These are phyloP conservation scores for Callocephalon fimbriatum DNA, from an alignment of 2,113 vertebrate genomes.

Conservation along the genomic window DNA sequence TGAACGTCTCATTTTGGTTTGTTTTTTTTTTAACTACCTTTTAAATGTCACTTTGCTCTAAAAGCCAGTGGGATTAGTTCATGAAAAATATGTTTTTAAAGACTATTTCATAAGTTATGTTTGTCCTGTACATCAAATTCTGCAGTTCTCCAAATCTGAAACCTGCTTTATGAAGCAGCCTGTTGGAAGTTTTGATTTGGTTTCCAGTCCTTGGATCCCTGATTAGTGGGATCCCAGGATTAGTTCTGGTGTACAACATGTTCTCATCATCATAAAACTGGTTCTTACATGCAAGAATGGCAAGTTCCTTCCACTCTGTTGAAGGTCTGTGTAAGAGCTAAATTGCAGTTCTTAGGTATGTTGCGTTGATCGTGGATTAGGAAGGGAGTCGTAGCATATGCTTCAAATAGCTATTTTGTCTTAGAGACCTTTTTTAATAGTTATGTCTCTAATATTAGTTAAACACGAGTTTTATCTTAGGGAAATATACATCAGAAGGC, in stretches of 20 bases:
- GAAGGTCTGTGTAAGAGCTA: not conserved
- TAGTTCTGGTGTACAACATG: not conserved
- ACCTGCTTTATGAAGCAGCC: not conserved
- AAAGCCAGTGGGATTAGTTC: not conserved
- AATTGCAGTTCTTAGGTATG: not conserved
- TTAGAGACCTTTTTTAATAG: not conserved
- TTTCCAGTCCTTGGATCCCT: not conserved
- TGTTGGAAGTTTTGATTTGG: not conserved
- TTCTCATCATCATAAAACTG: not conserved
- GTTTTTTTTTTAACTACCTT: not conserved
- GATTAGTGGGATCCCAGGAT: not conserved
- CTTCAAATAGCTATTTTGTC: not conserved
- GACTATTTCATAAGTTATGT: not conserved
- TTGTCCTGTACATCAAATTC: conserved; percentile 1
- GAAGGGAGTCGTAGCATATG: not conserved
- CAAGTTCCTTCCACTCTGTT: not conserved
- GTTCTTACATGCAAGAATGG: not conserved
- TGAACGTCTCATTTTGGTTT: not conserved
- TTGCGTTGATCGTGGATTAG: not conserved
- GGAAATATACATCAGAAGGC: not conserved
- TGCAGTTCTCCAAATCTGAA: not conserved
- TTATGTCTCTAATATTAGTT: not conserved
- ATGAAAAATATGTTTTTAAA: not conserved
- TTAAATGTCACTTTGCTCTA: not conserved
- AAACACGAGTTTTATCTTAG: not conserved